phyloP scores from a whole-genome alignment of 2,113 vertebrate genomes.

The Vulpes ferrilata region DNA sequence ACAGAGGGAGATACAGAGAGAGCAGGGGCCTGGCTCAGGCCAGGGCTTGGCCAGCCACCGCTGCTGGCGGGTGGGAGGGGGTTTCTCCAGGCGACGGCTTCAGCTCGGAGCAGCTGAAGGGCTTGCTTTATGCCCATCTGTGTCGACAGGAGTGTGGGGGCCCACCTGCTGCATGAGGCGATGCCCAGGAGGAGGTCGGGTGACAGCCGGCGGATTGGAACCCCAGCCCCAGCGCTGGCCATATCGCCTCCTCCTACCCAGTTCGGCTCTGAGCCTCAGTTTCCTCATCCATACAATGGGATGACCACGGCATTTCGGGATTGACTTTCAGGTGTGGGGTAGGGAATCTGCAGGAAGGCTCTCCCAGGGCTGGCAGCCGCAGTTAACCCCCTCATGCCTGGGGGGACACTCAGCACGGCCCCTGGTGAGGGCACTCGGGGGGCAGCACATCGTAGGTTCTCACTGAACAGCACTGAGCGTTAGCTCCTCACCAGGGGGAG shows the following conservation, averaged over 20 bases:
- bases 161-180: background rate
- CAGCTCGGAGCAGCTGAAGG: rapidly evolving
- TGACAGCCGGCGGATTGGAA: rapidly evolving
- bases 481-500: background rate
- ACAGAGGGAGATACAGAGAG: background rate
- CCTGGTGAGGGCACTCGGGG: rapidly evolving
- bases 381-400: rapidly evolving
- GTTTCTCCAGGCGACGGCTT: rapidly evolving
- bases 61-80: rapidly evolving
- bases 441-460: background rate
- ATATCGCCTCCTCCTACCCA: rapidly evolving
- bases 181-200: rapidly evolving
- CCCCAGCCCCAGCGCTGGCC: background rate
- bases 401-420: background rate
- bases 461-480: rapidly evolving
- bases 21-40: background rate
- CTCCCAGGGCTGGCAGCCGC: background rate
- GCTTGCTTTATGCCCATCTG: background rate
- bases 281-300: background rate
- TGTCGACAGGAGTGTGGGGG: background rate
- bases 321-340: background rate
- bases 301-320: rapidly evolving
- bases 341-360: background rate
- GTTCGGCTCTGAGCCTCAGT: background rate
- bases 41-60: background rate